These are phyloP conservation scores for Metellina segmentata DNA, from an alignment of 2,888 invertebrate genomes.

Conservation along the genomic window DNA sequence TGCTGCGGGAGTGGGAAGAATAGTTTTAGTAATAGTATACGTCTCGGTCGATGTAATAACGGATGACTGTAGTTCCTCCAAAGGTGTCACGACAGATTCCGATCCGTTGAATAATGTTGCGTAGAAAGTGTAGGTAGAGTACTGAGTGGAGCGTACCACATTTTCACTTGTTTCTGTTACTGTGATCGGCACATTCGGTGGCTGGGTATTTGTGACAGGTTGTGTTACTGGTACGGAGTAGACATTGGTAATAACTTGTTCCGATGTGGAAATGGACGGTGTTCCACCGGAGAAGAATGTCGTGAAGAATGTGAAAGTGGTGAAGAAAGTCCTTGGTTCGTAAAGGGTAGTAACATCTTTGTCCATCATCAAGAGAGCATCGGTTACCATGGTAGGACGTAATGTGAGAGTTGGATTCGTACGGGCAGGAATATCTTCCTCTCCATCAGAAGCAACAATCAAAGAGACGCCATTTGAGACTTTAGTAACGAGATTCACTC, in stretches of 20 bases:
- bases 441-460: constrained; percentile 76
- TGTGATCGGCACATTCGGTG: constrained; percentile 80
- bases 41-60: constrained; percentile 77
- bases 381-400: constrained; percentile 73
- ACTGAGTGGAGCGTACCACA: constrained; percentile 85
- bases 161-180: constrained; percentile 77
- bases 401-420: constrained; percentile 67
- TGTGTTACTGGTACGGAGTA: constrained; percentile 84
- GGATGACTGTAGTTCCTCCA: constrained; percentile 78
- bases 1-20: constrained; percentile 80
- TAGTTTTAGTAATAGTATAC: constrained; percentile 73
- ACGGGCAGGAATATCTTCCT: constrained; percentile 18
- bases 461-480: constrained; percentile 78
- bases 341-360: constrained; percentile 63
- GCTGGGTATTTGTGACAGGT: constrained; percentile 5
- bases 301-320: constrained; percentile 88
- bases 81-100: constrained; percentile 80
- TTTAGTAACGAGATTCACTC: constrained; percentile 75
- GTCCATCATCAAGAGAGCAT: constrained; percentile 74
- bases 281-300: constrained; percentile 84
- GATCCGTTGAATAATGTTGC: constrained; percentile 90
- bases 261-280: constrained; percentile 86
- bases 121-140: constrained; percentile 89
- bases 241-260: constrained; percentile 86
- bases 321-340: constrained; percentile 80